Evolutionary conservation across 2,888 invertebrate genomes (phyloP).

Genomic region (Atherix ibis): DNA sequence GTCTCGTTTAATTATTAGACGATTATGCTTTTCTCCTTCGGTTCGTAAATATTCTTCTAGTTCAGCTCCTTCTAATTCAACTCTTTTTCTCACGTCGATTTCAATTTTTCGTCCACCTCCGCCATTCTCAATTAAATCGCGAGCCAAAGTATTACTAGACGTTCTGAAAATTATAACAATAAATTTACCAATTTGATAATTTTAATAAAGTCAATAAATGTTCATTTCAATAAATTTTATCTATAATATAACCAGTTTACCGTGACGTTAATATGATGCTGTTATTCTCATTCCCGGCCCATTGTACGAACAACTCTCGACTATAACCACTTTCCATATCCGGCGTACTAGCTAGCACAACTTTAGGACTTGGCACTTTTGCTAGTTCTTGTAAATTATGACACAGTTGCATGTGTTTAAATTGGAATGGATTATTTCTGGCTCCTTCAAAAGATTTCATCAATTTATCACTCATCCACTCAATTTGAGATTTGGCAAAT

Average conservation of each 20-base stretch:
- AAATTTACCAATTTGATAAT: not conserved
- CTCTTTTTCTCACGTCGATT: conserved; percentile 49
- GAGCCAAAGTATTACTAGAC: conserved; percentile 63
- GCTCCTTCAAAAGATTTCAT: conserved; percentile 85
- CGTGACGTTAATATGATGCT: conserved; percentile 85
- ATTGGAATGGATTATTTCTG: conserved; percentile 88
- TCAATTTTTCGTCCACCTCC: conserved; percentile 53
- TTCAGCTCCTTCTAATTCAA: conserved; percentile 61
- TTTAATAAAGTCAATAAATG: not conserved
- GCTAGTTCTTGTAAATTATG: conserved; percentile 78
- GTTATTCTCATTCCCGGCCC: conserved; percentile 85
- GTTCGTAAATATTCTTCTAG: conserved; percentile 58
- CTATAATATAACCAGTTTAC: too few relatives aligned
- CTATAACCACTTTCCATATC: conserved; percentile 94
- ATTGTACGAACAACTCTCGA: conserved; percentile 82
- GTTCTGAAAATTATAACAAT: conserved; percentile 39
- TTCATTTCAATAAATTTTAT: too few relatives aligned
- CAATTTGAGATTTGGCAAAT: conserved; percentile 96
- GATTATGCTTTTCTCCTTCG: conserved; percentile 38
- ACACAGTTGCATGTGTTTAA: conserved; percentile 84
- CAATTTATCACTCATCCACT: conserved; percentile 99
- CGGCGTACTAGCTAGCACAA: conserved; percentile 86
- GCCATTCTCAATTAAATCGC: conserved; percentile 63
- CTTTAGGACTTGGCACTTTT: conserved; percentile 80
- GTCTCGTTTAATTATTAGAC: conserved; percentile 37